Evolutionary conservation across 2,888 invertebrate genomes (phyloP).

Genomic region (Reticulitermes lucifugus): DNA sequence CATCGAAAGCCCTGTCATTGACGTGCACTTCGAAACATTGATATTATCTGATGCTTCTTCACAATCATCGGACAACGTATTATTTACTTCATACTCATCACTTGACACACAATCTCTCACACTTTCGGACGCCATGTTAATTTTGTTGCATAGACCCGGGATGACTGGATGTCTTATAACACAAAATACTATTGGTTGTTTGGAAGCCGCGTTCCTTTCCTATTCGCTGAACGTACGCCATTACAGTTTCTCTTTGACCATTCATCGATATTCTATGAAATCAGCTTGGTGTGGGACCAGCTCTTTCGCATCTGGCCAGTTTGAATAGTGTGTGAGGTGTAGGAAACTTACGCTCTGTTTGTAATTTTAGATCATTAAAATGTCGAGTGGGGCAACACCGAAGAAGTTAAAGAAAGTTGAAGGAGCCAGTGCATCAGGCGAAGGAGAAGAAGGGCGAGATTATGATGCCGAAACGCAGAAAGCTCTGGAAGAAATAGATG

Average conservation of each 20-base stretch:
- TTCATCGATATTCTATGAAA: slow-evolving; percentile 29
- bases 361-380: slow-evolving; percentile 26
- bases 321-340: slow-evolving; percentile 44
- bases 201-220: slow-evolving; percentile 44
- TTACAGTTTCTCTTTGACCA: slow-evolving; percentile 35
- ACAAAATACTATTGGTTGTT: slow-evolving; percentile 32
- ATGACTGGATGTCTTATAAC: slow-evolving; percentile 26
- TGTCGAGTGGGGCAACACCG: slow-evolving; percentile 58
- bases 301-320: slow-evolving; percentile 24
- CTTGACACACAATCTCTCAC: slow-evolving; percentile 63
- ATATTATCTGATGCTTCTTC: slow-evolving; percentile 43
- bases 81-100: slow-evolving; percentile 55
- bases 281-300: slow-evolving; percentile 9
- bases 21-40: slow-evolving; percentile 44
- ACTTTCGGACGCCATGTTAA: slow-evolving; percentile 65
- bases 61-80: slow-evolving; percentile 45
- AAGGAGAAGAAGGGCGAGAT: slow-evolving; percentile 58
- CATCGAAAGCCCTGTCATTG: slow-evolving; percentile 50
- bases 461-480: slow-evolving; percentile 72
- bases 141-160: slow-evolving; percentile 35
- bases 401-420: slow-evolving; percentile 60
- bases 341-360: not conserved
- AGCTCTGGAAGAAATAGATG: slow-evolving; percentile 81
- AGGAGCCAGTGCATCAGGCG: slow-evolving; percentile 47
- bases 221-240: slow-evolving; percentile 41